These are phyloP conservation scores for Stegophylla sp. DNA, from an alignment of 2,888 invertebrate genomes.

Conservation along the genomic window DNA sequence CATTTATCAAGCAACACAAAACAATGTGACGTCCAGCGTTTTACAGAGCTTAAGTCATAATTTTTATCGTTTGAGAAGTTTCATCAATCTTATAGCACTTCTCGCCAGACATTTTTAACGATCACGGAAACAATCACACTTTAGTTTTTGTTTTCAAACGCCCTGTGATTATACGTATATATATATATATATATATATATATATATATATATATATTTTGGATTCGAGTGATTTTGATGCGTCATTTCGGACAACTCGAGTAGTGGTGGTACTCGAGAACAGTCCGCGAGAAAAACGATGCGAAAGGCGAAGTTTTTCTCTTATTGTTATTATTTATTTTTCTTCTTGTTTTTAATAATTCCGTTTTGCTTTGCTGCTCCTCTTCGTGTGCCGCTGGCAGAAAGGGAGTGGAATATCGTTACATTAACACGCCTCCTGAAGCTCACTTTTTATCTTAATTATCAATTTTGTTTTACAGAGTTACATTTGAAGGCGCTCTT, in stretches of 20 bases:
- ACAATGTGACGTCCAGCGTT: not conserved
- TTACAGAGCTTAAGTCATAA: not conserved
- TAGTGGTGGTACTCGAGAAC: slow-evolving; percentile 14
- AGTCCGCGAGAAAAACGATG: slow-evolving; percentile 20
- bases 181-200: slow-evolving; percentile 8
- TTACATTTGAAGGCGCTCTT: slow-evolving; percentile 12
- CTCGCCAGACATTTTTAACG: slow-evolving; percentile 26
- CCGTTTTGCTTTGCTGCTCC: not conserved
- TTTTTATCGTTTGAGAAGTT: slow-evolving; percentile 28
- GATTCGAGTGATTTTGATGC: slow-evolving; percentile 49
- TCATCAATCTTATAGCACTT: slow-evolving; percentile 20
- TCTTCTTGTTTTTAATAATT: slow-evolving; percentile 17
- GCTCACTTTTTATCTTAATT: slow-evolving; percentile 39
- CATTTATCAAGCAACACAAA: not conserved
- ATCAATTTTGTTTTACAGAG: slow-evolving; percentile 37
- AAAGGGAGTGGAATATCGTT: slow-evolving; percentile 6
- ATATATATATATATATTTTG: slow-evolving; percentile 2
- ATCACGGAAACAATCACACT: slow-evolving; percentile 24
- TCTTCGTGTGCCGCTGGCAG: not conserved
- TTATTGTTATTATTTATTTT: slow-evolving; percentile 15
- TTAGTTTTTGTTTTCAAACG: slow-evolving; percentile 36
- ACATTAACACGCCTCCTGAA: slow-evolving; percentile 20
- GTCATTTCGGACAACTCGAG: slow-evolving; percentile 25
- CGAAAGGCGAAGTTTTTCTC: too few relatives aligned
- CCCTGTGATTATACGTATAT: not conserved